Evolutionary conservation across 2,888 invertebrate species (phyloP), one percentile per base, ranked within the genome.

Genomic region (Helicoverpa assulta): DNA sequence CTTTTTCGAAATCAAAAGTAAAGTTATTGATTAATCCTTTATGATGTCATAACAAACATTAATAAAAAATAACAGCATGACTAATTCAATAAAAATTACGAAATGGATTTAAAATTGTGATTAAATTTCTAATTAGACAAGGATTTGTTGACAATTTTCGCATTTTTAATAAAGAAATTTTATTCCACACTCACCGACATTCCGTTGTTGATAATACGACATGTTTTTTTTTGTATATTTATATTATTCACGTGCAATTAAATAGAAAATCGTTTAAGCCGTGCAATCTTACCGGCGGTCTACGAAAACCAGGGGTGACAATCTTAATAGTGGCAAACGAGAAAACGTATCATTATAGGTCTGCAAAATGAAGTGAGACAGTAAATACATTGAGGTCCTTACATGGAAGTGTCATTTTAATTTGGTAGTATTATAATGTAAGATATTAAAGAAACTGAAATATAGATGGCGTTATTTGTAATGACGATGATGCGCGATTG

Each of bases 151-250:
- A 14, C 16, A 40, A 40, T 47, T 19, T 52, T 61, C 37, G 16
- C 14, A 33, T 16, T 18, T 58, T 37, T 40, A 43, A 60, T 68
- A 59, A 29, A 59, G 62, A 43, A 6, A 33, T 12, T 40, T 54
- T 5, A 61, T 10, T 47, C 51, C 6, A 7, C 26, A 91, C 94
- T 91, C 70, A 94, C 94, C 94, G 77, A 90, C 89, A 29, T 80
- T 87, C 76, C 90, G 90, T 61, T 89, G 83, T 66, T 89, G 90
- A 79, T 93, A 91, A 80, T 88, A 91, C 8, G 93, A 88, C 94
- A 94, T 94, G 70, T 79, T 86, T 73, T 70, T 81, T 86, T 73
- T 66, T 51, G 26, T 51, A 4, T 40, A 47, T n/a, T n/a, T 47
- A 19, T 47, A 58, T 19, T 29, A 65, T 52, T 67, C 70, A 67